Percentiles rank a stretch among this genome's conserved stretches.
phyloP scores from a whole-genome alignment of 2,888 invertebrate species.

The Pseudococcus jackbeardsleyi region DNA sequence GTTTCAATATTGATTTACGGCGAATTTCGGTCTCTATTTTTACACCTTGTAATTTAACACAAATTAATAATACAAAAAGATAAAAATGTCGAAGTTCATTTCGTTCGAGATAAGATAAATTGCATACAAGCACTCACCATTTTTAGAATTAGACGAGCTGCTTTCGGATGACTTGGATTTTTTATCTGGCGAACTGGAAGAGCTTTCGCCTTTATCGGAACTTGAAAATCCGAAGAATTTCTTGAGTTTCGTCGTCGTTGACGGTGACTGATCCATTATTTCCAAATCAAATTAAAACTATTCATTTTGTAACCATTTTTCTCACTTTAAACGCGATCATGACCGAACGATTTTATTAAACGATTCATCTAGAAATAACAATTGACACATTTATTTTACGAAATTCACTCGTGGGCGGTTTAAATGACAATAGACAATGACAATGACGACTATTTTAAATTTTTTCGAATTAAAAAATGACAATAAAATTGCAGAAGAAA shows the following conservation, averaged over 20 bases:
- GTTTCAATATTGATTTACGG: not conserved
- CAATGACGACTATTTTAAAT: not conserved
- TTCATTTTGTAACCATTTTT: conserved; percentile 28
- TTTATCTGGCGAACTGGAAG: conserved; percentile 36
- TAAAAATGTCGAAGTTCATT: not conserved
- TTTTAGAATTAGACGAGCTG: conserved; percentile 12
- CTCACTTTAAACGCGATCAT: conserved; percentile 27
- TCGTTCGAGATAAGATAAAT: not conserved
- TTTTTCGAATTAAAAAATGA: not conserved
- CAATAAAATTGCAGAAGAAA: not conserved
- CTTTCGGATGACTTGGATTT: conserved; percentile 45
- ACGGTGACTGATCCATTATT: conserved; percentile 43
- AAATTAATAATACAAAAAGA: not conserved
- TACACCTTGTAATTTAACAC: not conserved
- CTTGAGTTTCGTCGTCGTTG: conserved; percentile 27
- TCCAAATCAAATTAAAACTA: not conserved
- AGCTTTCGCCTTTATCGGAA: conserved; percentile 46
- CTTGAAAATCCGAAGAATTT: conserved; percentile 36
- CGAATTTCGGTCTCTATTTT: not conserved
- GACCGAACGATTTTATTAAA: conserved; percentile 20
- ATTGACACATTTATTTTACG: conserved; percentile 25
- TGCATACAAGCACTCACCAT: not conserved
- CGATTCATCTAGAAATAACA: conserved; percentile 52
- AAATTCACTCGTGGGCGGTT: conserved; percentile 17
- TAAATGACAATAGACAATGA: conserved; percentile 5